Base-by-base conservation (phyloP, 2,797 vertebrate species). In the Tadarida brasiliensis region DNA sequence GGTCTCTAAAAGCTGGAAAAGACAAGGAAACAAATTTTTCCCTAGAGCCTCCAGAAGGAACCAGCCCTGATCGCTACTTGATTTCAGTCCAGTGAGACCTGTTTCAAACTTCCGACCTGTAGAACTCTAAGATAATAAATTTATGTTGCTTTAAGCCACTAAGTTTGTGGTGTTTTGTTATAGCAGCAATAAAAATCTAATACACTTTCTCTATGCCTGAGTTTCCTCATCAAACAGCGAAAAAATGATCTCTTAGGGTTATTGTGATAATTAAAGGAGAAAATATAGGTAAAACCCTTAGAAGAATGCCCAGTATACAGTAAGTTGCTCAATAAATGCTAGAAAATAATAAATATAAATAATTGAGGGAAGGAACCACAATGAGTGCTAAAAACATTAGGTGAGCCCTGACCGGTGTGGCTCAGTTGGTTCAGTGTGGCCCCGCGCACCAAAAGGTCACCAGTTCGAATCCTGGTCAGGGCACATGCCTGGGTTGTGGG, bases 301-400 rank as follows among this genome's bases (percentile, higher is more conserved):
- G 11, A 89, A 85, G 22, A 76, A 19, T n/a, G 54, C 11, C n/a
- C n/a, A 54, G 14, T 16, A 67, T 35, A 78, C 20, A 70, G 24
- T 61, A 49, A 86, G 74, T 81, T 86, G 67, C 67, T 90, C 33
- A 56, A 70, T 49, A 82, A 90, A 77, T 51, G 54, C 63, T 77
- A 83, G 44, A 76, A 87, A 82, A 83, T 51, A 49, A 56, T 80
- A 76, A 91, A 49, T 67, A 78, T 11, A 51, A 91, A 74, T 67
- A 59, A n/a, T 22, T 67, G 17, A 82, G 35, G 24, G 67, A 76
- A 68, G 54, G 54, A 51, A 70, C 81, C n/a, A 65, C 30, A 94
- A 68, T n/a, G 11, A 30, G 51, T 90, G 54, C 39, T 87, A n/a
- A 93, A 82, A 93, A 90, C 28, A 57, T 59, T 76, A 57, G 11